Base-by-base conservation (phyloP, 2,797 vertebrate genomes). In the Hirundo rustica region DNA sequence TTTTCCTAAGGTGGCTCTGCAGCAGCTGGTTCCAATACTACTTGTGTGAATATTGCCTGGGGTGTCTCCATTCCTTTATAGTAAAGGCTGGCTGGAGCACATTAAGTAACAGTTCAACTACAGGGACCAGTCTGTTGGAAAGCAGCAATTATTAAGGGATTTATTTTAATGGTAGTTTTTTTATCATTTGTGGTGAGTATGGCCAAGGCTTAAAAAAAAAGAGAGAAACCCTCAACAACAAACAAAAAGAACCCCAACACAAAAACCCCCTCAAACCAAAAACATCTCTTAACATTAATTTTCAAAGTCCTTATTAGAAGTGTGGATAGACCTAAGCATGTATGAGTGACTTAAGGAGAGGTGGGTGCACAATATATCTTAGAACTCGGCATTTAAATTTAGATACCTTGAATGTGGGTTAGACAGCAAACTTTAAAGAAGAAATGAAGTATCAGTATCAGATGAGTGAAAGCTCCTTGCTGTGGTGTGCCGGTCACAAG, bases 11-110 rank as follows among this genome's bases (percentile, higher is more conserved):
- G 97, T 98, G 98, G 97, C 98, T 98, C 96, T 97, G 82, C 96
- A 97, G 98, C 99, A 99, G 98, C 98, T 99, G 99, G 98, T 98
- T 98, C 97, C 89, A 98, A 99, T 99, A 96, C 95, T 92, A 13
- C 47, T 95, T 98, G 98, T 97, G 98, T 99, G 98, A 98, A 98
- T 97, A 97, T 98, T 97, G 98, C 98, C 97, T 95, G 96, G 96
- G 97, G 98, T 98, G 97, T 98, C 98, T 95, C 97, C 93, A 97
- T 97, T 98, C 97, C 93, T 97, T 95, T 89, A 95, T 96, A 90
- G 95, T 95, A 82, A 90, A 96, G 96, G 92, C 91, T 93, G 77
- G 87, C 95, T 96, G 84, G 96, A 96, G 95, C 94, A 95, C 92
- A 93, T 97, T 97, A 97, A 97, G 94, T 90, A 97, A 94, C 93